Evolutionary conservation across 2,113 vertebrate genomes (phyloP).

Genomic region (Struthio camelus): DNA sequence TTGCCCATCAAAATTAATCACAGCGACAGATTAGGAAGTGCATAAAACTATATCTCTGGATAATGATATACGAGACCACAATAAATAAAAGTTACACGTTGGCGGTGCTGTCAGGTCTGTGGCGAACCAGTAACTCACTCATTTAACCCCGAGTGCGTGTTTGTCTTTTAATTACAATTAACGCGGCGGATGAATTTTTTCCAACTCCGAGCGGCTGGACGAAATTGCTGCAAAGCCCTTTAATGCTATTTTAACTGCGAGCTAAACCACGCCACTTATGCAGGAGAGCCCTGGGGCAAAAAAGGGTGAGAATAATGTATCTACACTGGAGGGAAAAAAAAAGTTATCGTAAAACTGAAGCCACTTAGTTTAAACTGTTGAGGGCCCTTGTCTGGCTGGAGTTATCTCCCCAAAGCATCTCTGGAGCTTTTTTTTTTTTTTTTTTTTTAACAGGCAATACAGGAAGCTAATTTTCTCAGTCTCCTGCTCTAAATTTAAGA

Average conservation of each 20-base stretch:
- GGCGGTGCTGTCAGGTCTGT: conserved; percentile 53
- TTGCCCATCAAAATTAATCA: conserved; percentile 79
- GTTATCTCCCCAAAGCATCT: neutral
- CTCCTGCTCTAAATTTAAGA: neutral
- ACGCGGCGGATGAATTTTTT: neutral
- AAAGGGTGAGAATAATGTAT: neutral
- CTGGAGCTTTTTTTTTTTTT: neutral
- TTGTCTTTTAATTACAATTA: conserved; percentile 66
- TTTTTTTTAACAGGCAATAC: neutral
- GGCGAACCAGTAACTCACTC: conserved; percentile 53
- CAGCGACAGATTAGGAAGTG: conserved; percentile 76
- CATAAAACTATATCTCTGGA: conserved; percentile 76
- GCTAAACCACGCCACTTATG: neutral
- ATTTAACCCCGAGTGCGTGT: conserved; percentile 31
- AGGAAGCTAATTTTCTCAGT: neutral
- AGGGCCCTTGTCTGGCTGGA: neutral
- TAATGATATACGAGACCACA: conserved; percentile 74
- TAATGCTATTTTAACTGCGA: neutral
- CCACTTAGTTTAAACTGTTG: neutral
- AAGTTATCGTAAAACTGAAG: neutral
- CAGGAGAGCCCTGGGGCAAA: neutral
- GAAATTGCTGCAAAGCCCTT: neutral
- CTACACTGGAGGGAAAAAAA: rapidly evolving
- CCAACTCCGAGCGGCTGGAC: neutral
- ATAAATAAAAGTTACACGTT: conserved; percentile 75